These are phyloP conservation scores for Macrosteles quadrilineatus DNA, from an alignment of 1,140 invertebrate genomes.

Conservation along the genomic window DNA sequence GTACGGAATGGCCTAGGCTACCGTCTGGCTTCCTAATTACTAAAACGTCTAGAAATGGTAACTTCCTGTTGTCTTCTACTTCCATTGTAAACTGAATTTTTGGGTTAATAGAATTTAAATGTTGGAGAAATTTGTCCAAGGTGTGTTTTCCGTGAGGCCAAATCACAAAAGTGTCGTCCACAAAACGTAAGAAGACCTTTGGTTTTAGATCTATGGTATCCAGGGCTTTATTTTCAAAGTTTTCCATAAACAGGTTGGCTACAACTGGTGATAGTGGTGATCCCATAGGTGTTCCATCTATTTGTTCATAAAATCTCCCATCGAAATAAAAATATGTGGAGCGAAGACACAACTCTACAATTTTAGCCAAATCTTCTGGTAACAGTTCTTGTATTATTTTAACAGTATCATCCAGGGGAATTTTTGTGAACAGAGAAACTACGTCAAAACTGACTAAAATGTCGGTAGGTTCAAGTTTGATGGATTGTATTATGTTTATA, in stretches of 20 bases:
- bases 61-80: neutral
- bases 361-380: neutral
- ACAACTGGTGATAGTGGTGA: neutral
- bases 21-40: neutral
- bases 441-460: no score
- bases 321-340: neutral
- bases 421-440: no score
- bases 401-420: conserved; percentile 1
- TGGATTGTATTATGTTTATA: no score
- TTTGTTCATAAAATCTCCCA: neutral
- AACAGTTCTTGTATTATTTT: conserved; percentile 25
- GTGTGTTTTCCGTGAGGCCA: no score
- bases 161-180: neutral
- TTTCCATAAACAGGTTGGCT: conserved; percentile 30
- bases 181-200: neutral
- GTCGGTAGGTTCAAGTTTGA: no score
- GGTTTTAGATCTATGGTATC: neutral
- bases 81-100: neutral
- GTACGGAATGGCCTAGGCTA: neutral
- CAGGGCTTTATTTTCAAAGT: neutral
- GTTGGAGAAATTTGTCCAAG: neutral
- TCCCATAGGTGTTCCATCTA: neutral
- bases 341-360: neutral
- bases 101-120: neutral
- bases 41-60: neutral